Conservation (phyloP, 2,888 invertebrate genomes). For the Ptychoptera contaminata region DNA sequence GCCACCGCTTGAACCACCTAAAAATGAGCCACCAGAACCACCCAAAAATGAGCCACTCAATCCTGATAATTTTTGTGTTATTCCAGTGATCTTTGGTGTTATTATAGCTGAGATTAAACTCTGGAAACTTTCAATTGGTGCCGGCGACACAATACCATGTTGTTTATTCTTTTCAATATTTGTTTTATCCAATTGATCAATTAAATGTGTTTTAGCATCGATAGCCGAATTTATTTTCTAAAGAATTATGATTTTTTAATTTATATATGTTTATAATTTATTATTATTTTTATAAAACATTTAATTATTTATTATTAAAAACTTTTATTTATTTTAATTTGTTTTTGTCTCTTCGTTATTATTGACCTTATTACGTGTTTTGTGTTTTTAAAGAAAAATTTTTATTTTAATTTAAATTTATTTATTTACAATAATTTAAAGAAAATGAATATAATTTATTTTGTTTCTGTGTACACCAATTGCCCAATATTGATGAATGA, state of each 20-base stretch:
- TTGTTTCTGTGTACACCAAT: background rate
- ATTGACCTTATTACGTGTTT: too few relatives aligned
- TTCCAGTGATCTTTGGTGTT: slow-evolving; percentile 50
- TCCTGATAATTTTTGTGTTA: slow-evolving; percentile 50
- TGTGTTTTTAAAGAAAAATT: too few relatives aligned
- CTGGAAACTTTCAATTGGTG: slow-evolving; percentile 42
- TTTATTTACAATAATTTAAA: background rate
- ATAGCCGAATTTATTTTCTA: slow-evolving; percentile 71
- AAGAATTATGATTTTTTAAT: background rate
- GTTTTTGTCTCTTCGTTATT: too few relatives aligned
- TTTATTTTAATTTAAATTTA: too few relatives aligned
- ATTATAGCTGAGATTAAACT: slow-evolving; percentile 52
- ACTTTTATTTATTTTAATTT: too few relatives aligned
- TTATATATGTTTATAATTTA: too few relatives aligned
- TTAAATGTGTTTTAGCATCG: slow-evolving; percentile 60
- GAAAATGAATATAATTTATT: background rate
- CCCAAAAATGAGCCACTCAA: slow-evolving; percentile 37
- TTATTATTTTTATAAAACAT: too few relatives aligned
- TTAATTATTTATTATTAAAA: too few relatives aligned
- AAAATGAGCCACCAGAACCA: slow-evolving; percentile 33
- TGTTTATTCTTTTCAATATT: slow-evolving; percentile 64
- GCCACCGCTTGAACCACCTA: slow-evolving; percentile 30
- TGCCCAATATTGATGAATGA: too few relatives aligned
- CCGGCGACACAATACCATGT: slow-evolving; percentile 53
- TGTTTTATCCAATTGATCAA: slow-evolving; percentile 50